Evolutionary conservation across 2,797 vertebrate species (phyloP).

Genomic region (Danio albolineatus): DNA sequence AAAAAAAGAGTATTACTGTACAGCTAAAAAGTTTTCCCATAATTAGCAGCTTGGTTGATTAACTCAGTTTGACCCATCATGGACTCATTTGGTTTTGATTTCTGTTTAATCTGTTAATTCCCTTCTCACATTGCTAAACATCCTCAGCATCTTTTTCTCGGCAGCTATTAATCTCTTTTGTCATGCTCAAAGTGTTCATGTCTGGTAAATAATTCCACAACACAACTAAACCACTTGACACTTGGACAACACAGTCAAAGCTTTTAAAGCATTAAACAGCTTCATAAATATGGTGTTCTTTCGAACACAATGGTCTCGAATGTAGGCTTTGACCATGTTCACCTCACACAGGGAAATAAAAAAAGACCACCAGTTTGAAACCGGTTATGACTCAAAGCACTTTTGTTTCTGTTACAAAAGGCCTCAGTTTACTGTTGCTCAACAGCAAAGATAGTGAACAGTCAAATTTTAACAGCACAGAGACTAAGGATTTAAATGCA

Average conservation of each 20-base stretch:
- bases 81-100: conserved; percentile 12
- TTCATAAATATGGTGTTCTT: conserved; percentile 17
- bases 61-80: background rate
- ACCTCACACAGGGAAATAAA: conserved; percentile 24
- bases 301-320: conserved; percentile 25
- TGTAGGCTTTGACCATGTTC: background rate
- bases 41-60: background rate
- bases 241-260: conserved; percentile 9
- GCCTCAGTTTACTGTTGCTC: conserved; percentile 30
- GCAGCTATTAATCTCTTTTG: background rate
- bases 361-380: background rate
- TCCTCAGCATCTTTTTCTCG: background rate
- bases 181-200: background rate
- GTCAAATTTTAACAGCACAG: background rate
- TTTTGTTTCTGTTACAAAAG: conserved; percentile 4
- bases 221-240: background rate
- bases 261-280: conserved; percentile 5
- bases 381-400: conserved; percentile 19
- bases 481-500: background rate
- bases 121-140: conserved; percentile 7
- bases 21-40: background rate
- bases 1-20: background rate
- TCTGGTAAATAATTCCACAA: conserved; percentile 8
- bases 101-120: conserved; percentile 15
- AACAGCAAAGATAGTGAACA: conserved; percentile 5